Conservation (phyloP, 2,888 invertebrate species). For the Troglohyphantes excavatus region DNA sequence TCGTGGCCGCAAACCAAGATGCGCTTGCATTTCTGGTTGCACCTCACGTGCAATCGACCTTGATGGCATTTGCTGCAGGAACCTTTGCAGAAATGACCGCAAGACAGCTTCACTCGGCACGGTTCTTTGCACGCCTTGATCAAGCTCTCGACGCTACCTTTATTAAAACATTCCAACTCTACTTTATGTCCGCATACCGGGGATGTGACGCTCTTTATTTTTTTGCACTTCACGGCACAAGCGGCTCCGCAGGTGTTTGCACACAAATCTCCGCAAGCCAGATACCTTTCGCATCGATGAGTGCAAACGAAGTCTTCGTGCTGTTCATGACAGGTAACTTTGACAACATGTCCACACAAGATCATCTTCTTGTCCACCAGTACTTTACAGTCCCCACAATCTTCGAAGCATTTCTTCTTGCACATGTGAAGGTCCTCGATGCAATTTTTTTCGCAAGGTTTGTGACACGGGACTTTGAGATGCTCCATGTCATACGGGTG, state of each 20-base stretch:
- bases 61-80: slow-evolving; percentile 82
- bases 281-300: slow-evolving; percentile 80
- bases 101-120: slow-evolving; percentile 80
- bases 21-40: slow-evolving; percentile 81
- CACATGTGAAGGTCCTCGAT: slow-evolving; percentile 46
- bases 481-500: slow-evolving; percentile 70
- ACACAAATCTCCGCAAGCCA: slow-evolving; percentile 82
- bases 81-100: slow-evolving; percentile 82
- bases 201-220: slow-evolving; percentile 39
- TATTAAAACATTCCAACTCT: slow-evolving; percentile 25
- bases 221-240: slow-evolving; percentile 80
- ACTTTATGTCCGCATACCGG: slow-evolving; percentile 51
- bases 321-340: slow-evolving; percentile 63
- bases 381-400: slow-evolving; percentile 52
- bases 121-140: slow-evolving; percentile 79
- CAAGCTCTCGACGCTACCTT: slow-evolving; percentile 1
- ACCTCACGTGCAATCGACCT: slow-evolving; percentile 82
- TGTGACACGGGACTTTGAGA: slow-evolving; percentile 39
- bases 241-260: slow-evolving; percentile 82
- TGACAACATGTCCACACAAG: slow-evolving; percentile 76
- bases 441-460: slow-evolving; percentile 58
- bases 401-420: slow-evolving; percentile 54
- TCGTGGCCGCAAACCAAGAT: slow-evolving; percentile 82
- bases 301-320: slow-evolving; percentile 79
- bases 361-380: slow-evolving; percentile 50